These are phyloP conservation scores for Phrynosoma blainvillii DNA, from an alignment of 2,113 vertebrate species.

Conservation along the genomic window DNA sequence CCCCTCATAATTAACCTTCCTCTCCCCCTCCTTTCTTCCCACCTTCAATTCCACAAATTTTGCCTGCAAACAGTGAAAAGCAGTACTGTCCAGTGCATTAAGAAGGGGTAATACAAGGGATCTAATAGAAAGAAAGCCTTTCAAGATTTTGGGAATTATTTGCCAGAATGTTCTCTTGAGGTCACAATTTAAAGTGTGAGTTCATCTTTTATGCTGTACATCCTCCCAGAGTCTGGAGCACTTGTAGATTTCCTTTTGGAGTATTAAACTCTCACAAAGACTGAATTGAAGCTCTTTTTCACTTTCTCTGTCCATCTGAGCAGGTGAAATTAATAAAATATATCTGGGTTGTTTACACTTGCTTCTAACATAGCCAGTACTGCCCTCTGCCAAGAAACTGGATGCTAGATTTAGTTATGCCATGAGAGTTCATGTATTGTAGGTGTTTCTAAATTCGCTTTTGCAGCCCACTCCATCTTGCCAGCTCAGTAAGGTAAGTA, in stretches of 20 bases:
- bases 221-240: not conserved
- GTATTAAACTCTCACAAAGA: not conserved
- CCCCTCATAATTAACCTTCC: constrained; percentile 52
- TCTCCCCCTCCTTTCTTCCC: constrained; percentile 42
- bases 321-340: not conserved
- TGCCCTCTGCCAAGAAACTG: not conserved
- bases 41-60: constrained; percentile 5
- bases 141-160: not conserved
- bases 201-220: not conserved
- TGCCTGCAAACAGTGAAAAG: not conserved
- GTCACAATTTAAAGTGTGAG: not conserved
- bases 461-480: not conserved
- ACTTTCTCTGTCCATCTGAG: not conserved
- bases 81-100: not conserved
- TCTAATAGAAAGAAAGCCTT: not conserved
- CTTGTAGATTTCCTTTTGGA: not conserved
- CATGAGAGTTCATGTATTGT: constrained; percentile 12
- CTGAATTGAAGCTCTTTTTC: not conserved
- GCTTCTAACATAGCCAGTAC: not conserved
- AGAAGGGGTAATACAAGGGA: not conserved
- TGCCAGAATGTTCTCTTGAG: not conserved
- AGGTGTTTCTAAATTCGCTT: constrained; percentile 6
- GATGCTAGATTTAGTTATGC: not conserved
- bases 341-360: not conserved
- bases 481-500: constrained; percentile 15